Conservation (phyloP, 2,888 invertebrate genomes). For the Acrocyrtus sp. region DNA sequence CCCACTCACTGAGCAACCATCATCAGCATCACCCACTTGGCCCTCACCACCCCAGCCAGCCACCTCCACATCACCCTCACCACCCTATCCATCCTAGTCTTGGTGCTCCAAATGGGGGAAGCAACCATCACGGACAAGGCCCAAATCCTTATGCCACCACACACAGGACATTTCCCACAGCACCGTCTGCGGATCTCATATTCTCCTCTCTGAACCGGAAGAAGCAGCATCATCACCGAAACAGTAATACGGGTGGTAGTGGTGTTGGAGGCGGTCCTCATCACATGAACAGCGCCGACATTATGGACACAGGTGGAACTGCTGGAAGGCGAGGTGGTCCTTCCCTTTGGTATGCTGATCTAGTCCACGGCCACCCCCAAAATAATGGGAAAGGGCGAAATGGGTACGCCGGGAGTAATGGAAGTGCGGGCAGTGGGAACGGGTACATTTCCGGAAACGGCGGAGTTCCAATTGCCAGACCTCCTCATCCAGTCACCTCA, state of each 20-base stretch:
- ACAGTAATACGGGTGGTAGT: slow-evolving; percentile 10
- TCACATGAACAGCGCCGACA: slow-evolving; percentile 42
- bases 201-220: slow-evolving; percentile 62
- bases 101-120: slow-evolving; percentile 53
- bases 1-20: slow-evolving; percentile 49
- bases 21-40: slow-evolving; percentile 50
- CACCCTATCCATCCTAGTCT: slow-evolving; percentile 52
- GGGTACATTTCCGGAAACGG: slow-evolving; percentile 34
- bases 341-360: slow-evolving; percentile 56
- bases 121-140: slow-evolving; percentile 49
- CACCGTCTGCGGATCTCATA: slow-evolving; percentile 60
- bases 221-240: slow-evolving; percentile 33
- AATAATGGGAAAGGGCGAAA: slow-evolving; percentile 50
- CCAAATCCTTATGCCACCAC: slow-evolving; percentile 57
- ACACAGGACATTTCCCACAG: slow-evolving; percentile 62
- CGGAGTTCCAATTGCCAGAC: slow-evolving; percentile 43
- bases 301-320: slow-evolving; percentile 45
- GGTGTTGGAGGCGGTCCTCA: no score
- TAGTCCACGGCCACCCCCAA: slow-evolving; percentile 59
- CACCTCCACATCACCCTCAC: slow-evolving; percentile 52
- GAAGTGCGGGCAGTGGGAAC: slow-evolving; percentile 15
- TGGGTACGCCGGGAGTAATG: slow-evolving; percentile 24
- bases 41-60: slow-evolving; percentile 57
- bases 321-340: slow-evolving; percentile 31
- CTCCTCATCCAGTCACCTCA: slow-evolving; percentile 23